A percentile compares a stretch with the other conserved stretches of the same genome.
Evolutionary conservation across 2,113 vertebrate genomes (phyloP).

Genomic region (Limanda limanda): DNA sequence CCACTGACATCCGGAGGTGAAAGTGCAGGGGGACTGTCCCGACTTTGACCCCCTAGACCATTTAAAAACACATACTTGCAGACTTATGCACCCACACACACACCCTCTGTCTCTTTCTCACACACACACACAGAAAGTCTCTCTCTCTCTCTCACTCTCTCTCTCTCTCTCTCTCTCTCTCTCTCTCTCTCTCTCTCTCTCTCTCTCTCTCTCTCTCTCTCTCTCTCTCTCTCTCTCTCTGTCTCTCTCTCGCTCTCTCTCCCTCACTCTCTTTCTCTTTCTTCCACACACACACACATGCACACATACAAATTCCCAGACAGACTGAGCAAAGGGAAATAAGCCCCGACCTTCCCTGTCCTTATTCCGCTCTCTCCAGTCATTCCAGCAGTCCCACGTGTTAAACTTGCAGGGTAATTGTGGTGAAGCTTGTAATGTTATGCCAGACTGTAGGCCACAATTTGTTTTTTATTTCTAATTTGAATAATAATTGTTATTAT

Average conservation of each 20-base stretch:
- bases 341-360: constrained; percentile 66
- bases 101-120: constrained; percentile 6
- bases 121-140: constrained; percentile 17
- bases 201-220: too few species aligned
- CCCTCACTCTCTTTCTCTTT: not conserved
- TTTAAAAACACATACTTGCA: constrained; percentile 64
- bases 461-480: constrained; percentile 55
- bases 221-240: too few species aligned
- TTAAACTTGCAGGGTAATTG: constrained; percentile 88
- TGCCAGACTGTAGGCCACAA: constrained; percentile 76
- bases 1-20: constrained; percentile 96
- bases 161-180: too few species aligned
- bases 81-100: constrained; percentile 48
- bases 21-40: constrained; percentile 68
- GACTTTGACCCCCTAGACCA: constrained; percentile 44
- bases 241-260: not conserved
- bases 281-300: constrained; percentile 20
- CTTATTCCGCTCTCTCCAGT: constrained; percentile 86
- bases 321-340: constrained; percentile 78
- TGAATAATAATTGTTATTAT: constrained; percentile 75
- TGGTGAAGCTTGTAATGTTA: constrained; percentile 89
- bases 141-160: too few species aligned
- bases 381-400: constrained; percentile 95
- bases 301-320: constrained; percentile 55
- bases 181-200: not conserved